Conservation (phyloP, 2,113 vertebrate species). For the Actenoides hombroni region DNA sequence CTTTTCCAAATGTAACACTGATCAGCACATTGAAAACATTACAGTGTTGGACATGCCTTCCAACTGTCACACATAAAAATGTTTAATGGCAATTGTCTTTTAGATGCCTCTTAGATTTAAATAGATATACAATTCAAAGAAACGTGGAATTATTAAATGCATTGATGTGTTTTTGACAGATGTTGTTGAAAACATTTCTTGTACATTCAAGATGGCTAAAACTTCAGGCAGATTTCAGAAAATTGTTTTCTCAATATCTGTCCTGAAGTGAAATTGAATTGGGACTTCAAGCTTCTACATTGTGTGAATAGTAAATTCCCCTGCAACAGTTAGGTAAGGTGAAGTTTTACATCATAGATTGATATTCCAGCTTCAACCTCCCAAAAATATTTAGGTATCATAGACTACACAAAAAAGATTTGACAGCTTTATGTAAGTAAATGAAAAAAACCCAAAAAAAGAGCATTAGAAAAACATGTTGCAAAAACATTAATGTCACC, state of each 20-base stretch:
- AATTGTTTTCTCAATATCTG: not conserved
- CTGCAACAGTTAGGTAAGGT: not conserved
- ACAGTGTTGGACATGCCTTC: not conserved
- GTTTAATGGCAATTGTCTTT: not conserved
- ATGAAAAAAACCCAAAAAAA: not conserved
- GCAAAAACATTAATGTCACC: not conserved
- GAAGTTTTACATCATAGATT: not conserved
- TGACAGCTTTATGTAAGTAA: not conserved
- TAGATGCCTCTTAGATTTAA: not conserved
- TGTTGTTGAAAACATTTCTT: not conserved
- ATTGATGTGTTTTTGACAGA: not conserved
- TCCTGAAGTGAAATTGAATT: not conserved
- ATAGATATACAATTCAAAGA: not conserved
- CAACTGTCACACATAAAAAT: not conserved
- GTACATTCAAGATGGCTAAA: not conserved
- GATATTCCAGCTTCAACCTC: not conserved
- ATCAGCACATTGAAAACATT: not conserved
- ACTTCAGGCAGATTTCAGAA: not conserved
- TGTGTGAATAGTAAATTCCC: not conserved
- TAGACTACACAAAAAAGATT: not conserved
- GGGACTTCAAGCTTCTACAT: not conserved
- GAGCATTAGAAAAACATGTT: not conserved
- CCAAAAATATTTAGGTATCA: not conserved
- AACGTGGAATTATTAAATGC: not conserved
- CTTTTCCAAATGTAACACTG: not conserved